These are phyloP conservation scores for Arge pagana DNA, from an alignment of 2,888 invertebrate genomes.

Conservation along the genomic window DNA sequence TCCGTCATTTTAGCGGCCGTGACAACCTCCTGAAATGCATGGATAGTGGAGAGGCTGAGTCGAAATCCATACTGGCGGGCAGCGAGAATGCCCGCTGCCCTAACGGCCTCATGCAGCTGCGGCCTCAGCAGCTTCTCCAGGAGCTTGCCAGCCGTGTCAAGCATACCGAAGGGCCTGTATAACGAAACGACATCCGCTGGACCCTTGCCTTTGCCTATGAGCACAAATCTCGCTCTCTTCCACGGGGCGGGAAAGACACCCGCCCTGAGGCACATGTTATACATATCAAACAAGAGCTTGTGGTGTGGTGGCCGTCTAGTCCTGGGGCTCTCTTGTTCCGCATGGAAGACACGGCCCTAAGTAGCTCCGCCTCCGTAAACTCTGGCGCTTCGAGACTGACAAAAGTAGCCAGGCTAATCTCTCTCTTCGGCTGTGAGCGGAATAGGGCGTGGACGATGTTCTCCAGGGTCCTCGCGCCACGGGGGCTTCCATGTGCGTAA, in stretches of 20 bases:
- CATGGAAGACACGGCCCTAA: conserved; percentile 5
- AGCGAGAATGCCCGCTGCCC: conserved; percentile 23
- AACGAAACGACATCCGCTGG: conserved; percentile 21
- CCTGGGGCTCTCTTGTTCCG: conserved; percentile 10
- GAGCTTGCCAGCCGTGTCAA: conserved; percentile 34
- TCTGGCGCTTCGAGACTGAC: neutral
- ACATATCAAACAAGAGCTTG: conserved; percentile 18
- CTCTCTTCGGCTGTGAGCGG: conserved; percentile 17
- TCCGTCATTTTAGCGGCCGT: conserved; percentile 12
- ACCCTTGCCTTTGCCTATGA: conserved; percentile 23
- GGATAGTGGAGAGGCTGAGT: conserved; percentile 27
- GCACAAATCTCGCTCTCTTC: conserved; percentile 19
- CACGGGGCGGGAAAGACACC: conserved; percentile 11
- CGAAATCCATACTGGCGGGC: conserved; percentile 30
- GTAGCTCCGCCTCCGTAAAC: conserved; percentile 20
- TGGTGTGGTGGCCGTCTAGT: conserved; percentile 11
- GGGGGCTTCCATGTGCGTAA: conserved; percentile 18
- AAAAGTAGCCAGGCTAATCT: neutral
- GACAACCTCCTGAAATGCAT: conserved; percentile 24
- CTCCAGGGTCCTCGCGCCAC: conserved; percentile 14
- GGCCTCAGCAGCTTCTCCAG: conserved; percentile 36
- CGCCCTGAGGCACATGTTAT: conserved; percentile 21
- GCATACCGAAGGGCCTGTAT: conserved; percentile 37
- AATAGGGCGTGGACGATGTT: conserved; percentile 22
- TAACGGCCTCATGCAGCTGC: conserved; percentile 30